Evolutionary conservation across 2,888 invertebrate species (phyloP), one percentile per base, ranked within the genome.

Genomic region (Hirtodrosophila duncani): DNA sequence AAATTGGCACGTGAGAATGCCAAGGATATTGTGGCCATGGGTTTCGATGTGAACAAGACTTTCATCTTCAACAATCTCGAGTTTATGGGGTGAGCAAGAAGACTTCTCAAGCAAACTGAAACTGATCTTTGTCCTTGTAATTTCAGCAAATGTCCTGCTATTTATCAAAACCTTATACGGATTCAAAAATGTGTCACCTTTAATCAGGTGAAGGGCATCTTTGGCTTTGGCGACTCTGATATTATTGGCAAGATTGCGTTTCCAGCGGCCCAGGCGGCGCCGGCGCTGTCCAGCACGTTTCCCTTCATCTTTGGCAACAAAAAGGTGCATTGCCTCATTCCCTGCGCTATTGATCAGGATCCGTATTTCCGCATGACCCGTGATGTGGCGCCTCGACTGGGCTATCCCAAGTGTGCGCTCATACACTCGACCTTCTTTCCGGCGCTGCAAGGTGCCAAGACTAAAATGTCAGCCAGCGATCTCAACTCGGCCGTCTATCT

Each of bases 331-430:
- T 85, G 85, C n/a, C 89, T 97, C 2, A 97, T 99, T 61, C 99
- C 99, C 0, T 99, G 99, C 88, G 99, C 98, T 5, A 99, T 99
- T 66, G 99, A 99, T 89, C 99, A 99, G 90, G 99, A 99, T 88
- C 99, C 99, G 0, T 99, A 99, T 88, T 99, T 99, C 88, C 91
- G 99, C 20, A 98, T 99, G 98, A 94, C 97, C 0, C 90, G 99
- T 42, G 99, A 99, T 88, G 98, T 98, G n/a, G 97, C 98, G 0
- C 97, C 98, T 0, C 90, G 93, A 7, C 88, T 99, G 8, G 94
- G 96, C 71, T 89, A 91, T 86, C 91, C 92, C 9, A 96, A 99
- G 87, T 97, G 99, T 43, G 91, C 98, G 3, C 87, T 96, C 29
- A 84, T 96, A 18, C 97, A 97, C 85, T 93, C 96, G 9, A 89